A percentile compares a stretch with the other conserved stretches of the same genome.
Evolutionary conservation across 2,888 invertebrate species (phyloP).

Genomic region (Harpalus rufipes): DNA sequence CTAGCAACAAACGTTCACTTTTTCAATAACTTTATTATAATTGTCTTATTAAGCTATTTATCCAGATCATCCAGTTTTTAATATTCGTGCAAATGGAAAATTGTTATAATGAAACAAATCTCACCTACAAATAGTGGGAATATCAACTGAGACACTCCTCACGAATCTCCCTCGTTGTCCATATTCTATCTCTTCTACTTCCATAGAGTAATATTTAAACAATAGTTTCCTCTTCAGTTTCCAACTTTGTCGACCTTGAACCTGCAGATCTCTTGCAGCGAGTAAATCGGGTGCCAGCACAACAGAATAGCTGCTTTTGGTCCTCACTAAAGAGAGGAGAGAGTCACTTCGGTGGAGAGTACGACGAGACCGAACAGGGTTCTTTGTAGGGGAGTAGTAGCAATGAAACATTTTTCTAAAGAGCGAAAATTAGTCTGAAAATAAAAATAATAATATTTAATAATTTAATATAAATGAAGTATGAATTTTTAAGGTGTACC

Average conservation of each 20-base stretch:
- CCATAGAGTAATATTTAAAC: conserved; percentile 35
- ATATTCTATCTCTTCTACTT: background rate
- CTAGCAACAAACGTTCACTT: too few relatives aligned
- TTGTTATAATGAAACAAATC: background rate
- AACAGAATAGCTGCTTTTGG: conserved; percentile 69
- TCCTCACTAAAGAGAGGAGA: conserved; percentile 67
- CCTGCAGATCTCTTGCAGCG: conserved; percentile 1
- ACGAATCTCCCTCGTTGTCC: background rate
- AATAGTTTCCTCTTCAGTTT: background rate
- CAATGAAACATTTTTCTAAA: conserved; percentile 17
- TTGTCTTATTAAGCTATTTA: too few relatives aligned
- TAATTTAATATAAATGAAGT: too few relatives aligned
- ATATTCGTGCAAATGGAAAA: too few relatives aligned
- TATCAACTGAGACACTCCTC: conserved; percentile 28
- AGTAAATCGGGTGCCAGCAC: conserved; percentile 66
- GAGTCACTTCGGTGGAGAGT: conserved; percentile 17
- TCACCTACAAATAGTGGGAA: background rate
- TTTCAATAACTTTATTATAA: too few relatives aligned
- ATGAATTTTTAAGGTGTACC: too few relatives aligned
- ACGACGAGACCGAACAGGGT: background rate
- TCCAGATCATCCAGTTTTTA: too few relatives aligned
- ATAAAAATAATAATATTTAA: background rate
- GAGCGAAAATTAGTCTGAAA: background rate
- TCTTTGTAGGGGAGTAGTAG: background rate
- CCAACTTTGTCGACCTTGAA: background rate